Base-by-base conservation (phyloP, 1,140 invertebrate genomes). In the Drosophila serrata region DNA sequence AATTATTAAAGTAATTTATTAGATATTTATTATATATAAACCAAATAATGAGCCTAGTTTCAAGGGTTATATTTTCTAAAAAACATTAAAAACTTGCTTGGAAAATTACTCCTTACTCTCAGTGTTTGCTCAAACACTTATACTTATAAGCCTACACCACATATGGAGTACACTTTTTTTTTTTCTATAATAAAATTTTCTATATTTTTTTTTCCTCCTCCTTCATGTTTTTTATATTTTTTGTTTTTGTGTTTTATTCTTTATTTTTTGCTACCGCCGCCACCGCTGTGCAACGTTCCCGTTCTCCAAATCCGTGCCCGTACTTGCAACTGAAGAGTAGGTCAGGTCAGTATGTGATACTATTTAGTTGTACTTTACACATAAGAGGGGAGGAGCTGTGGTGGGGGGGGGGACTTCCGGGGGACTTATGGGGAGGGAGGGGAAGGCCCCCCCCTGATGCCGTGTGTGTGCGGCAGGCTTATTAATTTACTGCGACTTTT, bases 311-410 rank as follows among this genome's bases (percentile, higher is more conserved):
- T 43, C 61, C 61, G 49, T 33, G 60, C 67, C 61, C 68, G 64
- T 73, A 46, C 40, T 35, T 39, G 57, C 49, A 70, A 75, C 79
- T 61, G 84, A 81, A 90, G 77, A 88, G 84, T 88, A 88, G 84
- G 84, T 88, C 84, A 88, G 84, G 84, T 88, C 84, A 88, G 84
- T 88, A 82, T 90, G 77, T 79, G 78, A 77, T 84, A 87, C 84
- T 88, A 87, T 88, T 82, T 79, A 79, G 84, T 51, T 45, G 19
- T 55, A 55, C 51, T 37, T 55, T 55, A 37, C 51, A 55, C 51
- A 73, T 62, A 49, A 49, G 33, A 35, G 17, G 49, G 6, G 17
- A 19, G 4, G 11, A n/a, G n/a, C n/a, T n/a, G n/a, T n/a, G 5
- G 7, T 19, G 17, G 19, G 19, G 19, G 35, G n/a, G 29, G 12